Evolutionary conservation across 2,797 vertebrate genomes (phyloP), one percentile per base, ranked within the genome.

Genomic region (Uromys caudimaculatus): DNA sequence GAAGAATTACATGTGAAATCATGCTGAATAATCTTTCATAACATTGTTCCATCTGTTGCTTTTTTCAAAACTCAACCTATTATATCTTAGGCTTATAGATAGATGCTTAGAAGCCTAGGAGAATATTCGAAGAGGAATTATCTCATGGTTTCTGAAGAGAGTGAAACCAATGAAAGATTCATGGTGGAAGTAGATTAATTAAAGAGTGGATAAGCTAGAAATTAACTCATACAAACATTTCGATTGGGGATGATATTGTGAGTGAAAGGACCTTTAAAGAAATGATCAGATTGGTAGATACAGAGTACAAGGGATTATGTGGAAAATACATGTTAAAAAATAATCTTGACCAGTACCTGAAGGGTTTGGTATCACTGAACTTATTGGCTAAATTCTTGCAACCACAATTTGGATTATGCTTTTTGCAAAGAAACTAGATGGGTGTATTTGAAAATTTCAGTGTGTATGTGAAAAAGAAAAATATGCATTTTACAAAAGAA

Each of bases 1-100:
- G 92, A 94, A 83, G 92, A 95, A 95, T 90, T 92, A 94, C 44
- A 78, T 93, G 78, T 94, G 90, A 96, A 94, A 93, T 83, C n/a
- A 93, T 86, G 60, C 85, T 97, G 92, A 96, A 73, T 95, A 94
- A 97, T 96, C 85, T 64, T 97, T 97, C 88, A 89, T 75, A 79
- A 92, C 13, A 32, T 50, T 41, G 85, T 56, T 93, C 95, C 96
- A 87, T 97, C 96, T 96, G 94, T 86, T n/a, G 35, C 47, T 89
- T 90, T 94, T 92, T 56, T 38, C 21, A 56, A 87, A 84, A 82
- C 38, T 88, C 76, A 71, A 54, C 38, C 71, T 77, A 60, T 50
- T 41, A 11, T 24, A 69, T 41, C 78, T 75, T n/a, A 56, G 38
- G 32, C 76, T 91, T 58, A 62, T 84, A 91, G 81, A 75, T 96